Evolutionary conservation across 1,140 invertebrate genomes (phyloP).

Genomic region (Heliothis subflexa): DNA sequence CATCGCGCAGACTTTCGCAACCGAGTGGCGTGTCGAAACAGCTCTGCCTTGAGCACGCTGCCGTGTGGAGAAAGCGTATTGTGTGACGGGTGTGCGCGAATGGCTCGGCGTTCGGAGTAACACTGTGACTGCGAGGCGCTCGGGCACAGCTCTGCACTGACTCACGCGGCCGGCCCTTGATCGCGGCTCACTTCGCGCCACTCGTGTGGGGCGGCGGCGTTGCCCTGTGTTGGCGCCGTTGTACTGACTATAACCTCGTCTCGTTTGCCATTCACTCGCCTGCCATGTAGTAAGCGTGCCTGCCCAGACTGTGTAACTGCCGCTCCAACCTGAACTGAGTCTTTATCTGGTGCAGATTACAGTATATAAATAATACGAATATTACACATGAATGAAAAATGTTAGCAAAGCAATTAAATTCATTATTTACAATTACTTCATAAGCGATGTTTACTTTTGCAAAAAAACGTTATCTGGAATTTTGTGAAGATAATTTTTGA

Average conservation of each 20-base stretch:
- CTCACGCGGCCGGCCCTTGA: conserved; percentile 59
- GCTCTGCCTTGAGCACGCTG: conserved; percentile 72
- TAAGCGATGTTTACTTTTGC: neutral
- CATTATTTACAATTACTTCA: neutral
- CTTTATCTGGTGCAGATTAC: neutral
- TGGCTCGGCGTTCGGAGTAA: conserved; percentile 63
- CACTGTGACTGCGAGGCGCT: conserved; percentile 60
- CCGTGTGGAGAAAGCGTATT: conserved; percentile 68
- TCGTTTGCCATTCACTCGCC: conserved; percentile 44
- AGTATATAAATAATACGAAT: neutral
- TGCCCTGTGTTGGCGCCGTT: conserved; percentile 21
- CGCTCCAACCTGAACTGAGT: neutral
- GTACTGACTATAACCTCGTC: conserved; percentile 48
- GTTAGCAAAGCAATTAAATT: neutral
- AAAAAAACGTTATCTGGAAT: neutral
- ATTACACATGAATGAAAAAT: neutral
- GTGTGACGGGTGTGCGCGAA: conserved; percentile 59
- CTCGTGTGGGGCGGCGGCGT: conserved; percentile 32
- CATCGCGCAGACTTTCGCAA: conserved; percentile 85
- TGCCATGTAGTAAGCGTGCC: conserved; percentile 9
- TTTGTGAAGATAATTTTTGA: neutral
- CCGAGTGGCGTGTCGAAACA: conserved; percentile 81
- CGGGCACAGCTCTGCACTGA: conserved; percentile 58
- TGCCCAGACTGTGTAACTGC: neutral
- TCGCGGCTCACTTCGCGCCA: conserved; percentile 68